A percentile compares a stretch with the other conserved stretches of the same genome.
Conservation (phyloP, 1,140 invertebrate genomes). For the Zaprionus kolodkinae region DNA sequence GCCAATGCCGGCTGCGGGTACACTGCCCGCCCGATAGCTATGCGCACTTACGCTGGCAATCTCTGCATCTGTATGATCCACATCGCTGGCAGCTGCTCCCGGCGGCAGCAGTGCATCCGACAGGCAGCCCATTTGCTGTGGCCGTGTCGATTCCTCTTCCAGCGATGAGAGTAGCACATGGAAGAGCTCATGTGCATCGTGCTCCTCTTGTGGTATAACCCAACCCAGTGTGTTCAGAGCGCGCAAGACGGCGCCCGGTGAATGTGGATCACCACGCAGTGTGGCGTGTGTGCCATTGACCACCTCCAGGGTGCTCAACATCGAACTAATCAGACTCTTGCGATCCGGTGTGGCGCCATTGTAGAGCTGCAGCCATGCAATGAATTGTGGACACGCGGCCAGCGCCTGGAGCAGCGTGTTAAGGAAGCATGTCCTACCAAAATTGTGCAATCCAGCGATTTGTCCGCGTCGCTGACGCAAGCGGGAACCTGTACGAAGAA, state of each 20-base stretch:
- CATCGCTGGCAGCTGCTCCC: conserved; percentile 46
- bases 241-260: conserved; percentile 90
- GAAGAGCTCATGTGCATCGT: conserved; percentile 96
- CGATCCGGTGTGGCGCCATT: conserved; percentile 85
- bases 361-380: conserved; percentile 91
- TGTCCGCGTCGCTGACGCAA: conserved; percentile 87
- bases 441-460: conserved; percentile 92
- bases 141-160: conserved; percentile 90
- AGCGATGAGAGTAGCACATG: conserved; percentile 94
- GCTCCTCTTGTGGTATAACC: conserved; percentile 94
- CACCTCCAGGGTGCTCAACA: conserved; percentile 88
- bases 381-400: conserved; percentile 90
- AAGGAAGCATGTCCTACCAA: conserved; percentile 94
- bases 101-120: conserved; percentile 87
- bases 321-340: conserved; percentile 87
- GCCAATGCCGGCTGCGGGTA: conserved; percentile 9
- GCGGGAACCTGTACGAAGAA: conserved; percentile 82
- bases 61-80: conserved; percentile 9
- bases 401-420: conserved; percentile 94
- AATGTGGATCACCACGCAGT: conserved; percentile 87
- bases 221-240: conserved; percentile 90
- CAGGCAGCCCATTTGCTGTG: conserved; percentile 86
- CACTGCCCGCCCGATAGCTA: conserved; percentile 10
- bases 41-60: conserved; percentile 33
- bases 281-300: conserved; percentile 91